These are phyloP conservation scores for Coregonus ussuriensis DNA, from an alignment of 2,797 vertebrate genomes.

Conservation along the genomic window DNA sequence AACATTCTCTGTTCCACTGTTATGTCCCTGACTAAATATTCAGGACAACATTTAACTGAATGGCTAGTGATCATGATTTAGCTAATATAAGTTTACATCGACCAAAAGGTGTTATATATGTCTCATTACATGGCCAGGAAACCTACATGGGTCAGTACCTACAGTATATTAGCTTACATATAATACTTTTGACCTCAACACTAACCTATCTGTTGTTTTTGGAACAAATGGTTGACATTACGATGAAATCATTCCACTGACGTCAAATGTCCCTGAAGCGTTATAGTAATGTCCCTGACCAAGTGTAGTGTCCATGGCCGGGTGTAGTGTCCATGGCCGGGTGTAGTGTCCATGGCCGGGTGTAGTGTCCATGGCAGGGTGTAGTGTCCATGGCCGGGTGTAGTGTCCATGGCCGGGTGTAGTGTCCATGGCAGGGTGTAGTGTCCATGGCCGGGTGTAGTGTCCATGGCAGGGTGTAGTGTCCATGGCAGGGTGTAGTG, in stretches of 20 bases:
- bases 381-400: too few relatives aligned
- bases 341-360: too few relatives aligned
- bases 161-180: too few relatives aligned
- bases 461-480: too few relatives aligned
- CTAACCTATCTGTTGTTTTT: neutral
- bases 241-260: neutral
- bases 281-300: neutral
- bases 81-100: neutral
- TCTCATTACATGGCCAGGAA: neutral
- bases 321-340: too few relatives aligned
- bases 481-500: too few relatives aligned
- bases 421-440: too few relatives aligned
- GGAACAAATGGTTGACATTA: slow-evolving; percentile 3
- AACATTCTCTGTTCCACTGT: neutral
- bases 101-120: neutral
- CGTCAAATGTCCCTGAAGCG: neutral
- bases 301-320: too few relatives aligned
- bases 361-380: too few relatives aligned
- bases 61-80: neutral
- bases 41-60: neutral
- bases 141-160: neutral
- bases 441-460: too few relatives aligned
- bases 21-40: too few relatives aligned
- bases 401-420: too few relatives aligned
- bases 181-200: neutral